Base-by-base conservation (phyloP, 2,113 vertebrate species). In the Hippolais icterina region DNA sequence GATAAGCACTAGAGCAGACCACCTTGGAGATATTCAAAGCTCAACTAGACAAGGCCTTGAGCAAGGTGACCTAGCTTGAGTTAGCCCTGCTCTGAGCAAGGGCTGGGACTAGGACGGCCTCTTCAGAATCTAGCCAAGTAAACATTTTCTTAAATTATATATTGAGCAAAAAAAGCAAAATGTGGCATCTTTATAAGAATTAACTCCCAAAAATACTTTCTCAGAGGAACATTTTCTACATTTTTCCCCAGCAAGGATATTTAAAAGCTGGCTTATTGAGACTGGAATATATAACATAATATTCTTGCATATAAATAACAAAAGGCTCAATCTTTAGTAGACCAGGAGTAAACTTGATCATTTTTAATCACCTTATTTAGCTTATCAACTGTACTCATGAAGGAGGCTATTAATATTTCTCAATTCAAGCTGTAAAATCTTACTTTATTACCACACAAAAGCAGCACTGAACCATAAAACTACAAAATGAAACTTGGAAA, bases 331-430 rank as follows among this genome's bases (percentile, higher is more conserved):
- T 57, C 42, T 92, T 80, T 49, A 68, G 24, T n/a, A 87, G 37
- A 83, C 61, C 17, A 69, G 75, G 11, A 53, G 81, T 63, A 54
- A 93, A 31, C 69, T 46, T 63, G 33, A 88, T 72, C 11, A 69
- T 53, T 84, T 93, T 89, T 93, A 70, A 95, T 91, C 81, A 95
- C 47, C 39, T 89, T 41, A 54, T 81, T 92, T 92, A 89, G 64
- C 54, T 88, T 88, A 92, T 86, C 76, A 90, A 12, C 25, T 71
- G 56, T 68, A 78, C 7, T 93, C 11, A 64, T 78, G 42, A 83
- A 88, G 63, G 9, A 88, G 10, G 64, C 46, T 61, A 79, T 80
- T 88, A 88, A 33, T 71, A 91, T 59, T 92, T 83, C 64, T 70
- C 50, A 89, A 90, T 70, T 80, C 63, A 92, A 50, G 35, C 63